Conservation (phyloP, 2,797 vertebrate genomes). For the Chelonia mydas region DNA sequence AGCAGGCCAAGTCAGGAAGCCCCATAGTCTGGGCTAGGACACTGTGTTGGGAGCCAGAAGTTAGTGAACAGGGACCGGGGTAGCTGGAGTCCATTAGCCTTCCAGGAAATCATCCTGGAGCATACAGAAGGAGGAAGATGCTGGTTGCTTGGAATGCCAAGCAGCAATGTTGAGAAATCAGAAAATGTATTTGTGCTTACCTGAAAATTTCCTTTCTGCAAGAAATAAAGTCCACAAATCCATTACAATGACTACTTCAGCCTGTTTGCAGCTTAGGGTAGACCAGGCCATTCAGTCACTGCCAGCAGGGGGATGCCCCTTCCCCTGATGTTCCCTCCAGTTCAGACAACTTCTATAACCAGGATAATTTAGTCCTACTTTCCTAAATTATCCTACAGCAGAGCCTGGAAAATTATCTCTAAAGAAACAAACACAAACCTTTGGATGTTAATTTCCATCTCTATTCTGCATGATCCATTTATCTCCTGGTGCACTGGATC, state of each 20-base stretch:
- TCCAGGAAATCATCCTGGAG: neutral
- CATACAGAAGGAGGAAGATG: neutral
- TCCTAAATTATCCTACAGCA: neutral
- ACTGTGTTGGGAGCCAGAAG: neutral
- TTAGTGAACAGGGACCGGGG: neutral
- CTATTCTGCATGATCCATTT: neutral
- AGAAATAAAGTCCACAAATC: neutral
- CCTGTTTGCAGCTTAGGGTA: neutral
- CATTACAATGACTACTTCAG: neutral
- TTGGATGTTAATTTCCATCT: neutral
- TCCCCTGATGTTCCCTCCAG: neutral
- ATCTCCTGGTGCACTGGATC: neutral
- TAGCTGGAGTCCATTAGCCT: neutral
- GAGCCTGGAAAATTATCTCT: neutral
- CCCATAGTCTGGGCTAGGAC: neutral
- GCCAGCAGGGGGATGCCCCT: neutral
- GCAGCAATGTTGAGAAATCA: neutral
- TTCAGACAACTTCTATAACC: neutral
- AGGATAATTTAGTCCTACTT: neutral
- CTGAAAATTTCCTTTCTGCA: neutral
- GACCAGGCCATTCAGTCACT: neutral
- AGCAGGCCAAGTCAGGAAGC: neutral
- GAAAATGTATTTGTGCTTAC: neutral
- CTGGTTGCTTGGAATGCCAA: neutral
- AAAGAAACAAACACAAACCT: neutral